phyloP scores from a whole-genome alignment of 2,888 invertebrate genomes.

The Dasysyrphus tricinctus region DNA sequence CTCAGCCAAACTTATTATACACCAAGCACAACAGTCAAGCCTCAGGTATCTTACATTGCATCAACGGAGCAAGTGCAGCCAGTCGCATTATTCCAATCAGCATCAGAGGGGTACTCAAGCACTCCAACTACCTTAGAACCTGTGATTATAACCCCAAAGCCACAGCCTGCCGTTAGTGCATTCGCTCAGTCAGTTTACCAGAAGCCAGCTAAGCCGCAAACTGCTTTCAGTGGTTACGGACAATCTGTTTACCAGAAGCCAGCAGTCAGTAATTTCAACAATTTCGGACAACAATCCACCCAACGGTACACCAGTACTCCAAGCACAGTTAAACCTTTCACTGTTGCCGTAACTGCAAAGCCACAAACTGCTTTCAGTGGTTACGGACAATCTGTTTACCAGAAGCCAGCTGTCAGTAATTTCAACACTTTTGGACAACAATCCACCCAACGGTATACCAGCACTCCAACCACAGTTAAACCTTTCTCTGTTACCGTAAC shows the following conservation, averaged over 20 bases:
- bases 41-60: neutral
- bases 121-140: neutral
- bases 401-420: constrained; percentile 5
- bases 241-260: constrained; percentile 45
- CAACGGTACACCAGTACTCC: too few species aligned
- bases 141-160: neutral
- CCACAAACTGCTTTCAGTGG: neutral
- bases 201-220: constrained; percentile 38
- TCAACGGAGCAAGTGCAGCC: constrained; percentile 17
- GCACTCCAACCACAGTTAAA: neutral
- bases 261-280: neutral
- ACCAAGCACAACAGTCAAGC: neutral
- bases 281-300: constrained; percentile 3
- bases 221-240: neutral
- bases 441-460: neutral
- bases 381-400: constrained; percentile 3
- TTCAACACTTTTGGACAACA: neutral
- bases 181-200: constrained; percentile 32
- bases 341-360: neutral
- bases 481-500: neutral
- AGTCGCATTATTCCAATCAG: neutral
- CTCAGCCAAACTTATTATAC: neutral
- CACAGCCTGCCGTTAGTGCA: constrained; percentile 3
- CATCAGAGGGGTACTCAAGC: neutral
- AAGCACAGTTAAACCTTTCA: neutral